phyloP scores from a whole-genome alignment of 1,140 invertebrate genomes.

The Zaprionus africanus region DNA sequence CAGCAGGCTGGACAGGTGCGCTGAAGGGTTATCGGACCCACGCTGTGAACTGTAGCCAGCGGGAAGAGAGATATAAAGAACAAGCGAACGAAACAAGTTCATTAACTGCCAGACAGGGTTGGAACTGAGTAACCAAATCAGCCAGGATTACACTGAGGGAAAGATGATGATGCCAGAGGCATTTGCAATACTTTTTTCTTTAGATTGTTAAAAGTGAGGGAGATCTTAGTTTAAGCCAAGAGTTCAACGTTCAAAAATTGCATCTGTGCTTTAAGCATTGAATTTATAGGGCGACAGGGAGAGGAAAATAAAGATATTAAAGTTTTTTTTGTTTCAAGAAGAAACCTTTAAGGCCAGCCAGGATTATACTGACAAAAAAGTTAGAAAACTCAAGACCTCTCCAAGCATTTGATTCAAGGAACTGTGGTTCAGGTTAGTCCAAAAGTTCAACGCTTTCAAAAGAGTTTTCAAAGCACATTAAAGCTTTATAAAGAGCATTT shows the following conservation, averaged over 20 bases:
- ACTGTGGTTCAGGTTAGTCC: no score
- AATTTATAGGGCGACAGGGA: no score
- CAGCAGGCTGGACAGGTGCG: slow-evolving; percentile 52
- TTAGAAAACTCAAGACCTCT: no score
- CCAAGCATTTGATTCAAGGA: no score
- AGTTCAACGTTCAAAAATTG: no score
- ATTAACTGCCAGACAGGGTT: background rate
- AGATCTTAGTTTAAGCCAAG: no score
- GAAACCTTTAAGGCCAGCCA: no score
- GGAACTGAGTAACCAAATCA: background rate
- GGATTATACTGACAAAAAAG: no score
- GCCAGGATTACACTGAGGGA: background rate
- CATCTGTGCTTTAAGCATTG: no score
- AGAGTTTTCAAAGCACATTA: background rate
- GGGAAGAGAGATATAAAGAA: slow-evolving; percentile 19
- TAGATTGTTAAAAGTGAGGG: no score
- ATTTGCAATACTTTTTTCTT: background rate
- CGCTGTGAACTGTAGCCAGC: slow-evolving; percentile 53
- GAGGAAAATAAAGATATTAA: no score
- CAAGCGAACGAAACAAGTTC: slow-evolving; percentile 18
- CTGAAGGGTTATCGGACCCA: slow-evolving; percentile 45
- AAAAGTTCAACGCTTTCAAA: background rate
- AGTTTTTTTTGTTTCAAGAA: no score
- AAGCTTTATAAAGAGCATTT: background rate
- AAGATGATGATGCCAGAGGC: background rate